phyloP scores from a whole-genome alignment of 1,140 invertebrate species.

The Ericerus pela region DNA sequence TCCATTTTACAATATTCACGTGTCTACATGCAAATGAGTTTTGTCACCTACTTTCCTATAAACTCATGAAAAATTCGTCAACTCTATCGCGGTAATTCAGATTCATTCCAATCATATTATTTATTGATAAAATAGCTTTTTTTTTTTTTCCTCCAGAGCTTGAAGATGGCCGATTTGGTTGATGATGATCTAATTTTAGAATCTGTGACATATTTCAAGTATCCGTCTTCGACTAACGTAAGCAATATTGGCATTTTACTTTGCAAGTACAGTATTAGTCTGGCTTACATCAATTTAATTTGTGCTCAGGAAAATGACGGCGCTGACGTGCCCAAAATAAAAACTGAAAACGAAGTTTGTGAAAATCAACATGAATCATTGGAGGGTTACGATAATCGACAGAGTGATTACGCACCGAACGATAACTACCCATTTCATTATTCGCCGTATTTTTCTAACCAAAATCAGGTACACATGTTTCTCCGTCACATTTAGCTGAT shows the following conservation, averaged over 20 bases:
- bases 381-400: not conserved
- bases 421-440: conserved; percentile 7
- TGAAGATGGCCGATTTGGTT: not conserved
- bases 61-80: not conserved
- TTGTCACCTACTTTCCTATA: not conserved
- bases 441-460: conserved; percentile 1
- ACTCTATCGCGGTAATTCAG: not conserved
- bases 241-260: not conserved
- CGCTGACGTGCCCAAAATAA: too few relatives aligned
- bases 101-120: not conserved
- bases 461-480: conserved; percentile 1
- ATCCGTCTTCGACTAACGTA: not conserved
- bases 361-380: not conserved
- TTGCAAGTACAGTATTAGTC: too few relatives aligned
- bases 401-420: not conserved
- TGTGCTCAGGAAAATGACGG: too few relatives aligned
- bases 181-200: conserved; percentile 4
- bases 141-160: too few relatives aligned
- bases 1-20: not conserved
- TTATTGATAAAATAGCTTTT: not conserved
- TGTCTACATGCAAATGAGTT: not conserved
- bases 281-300: too few relatives aligned
- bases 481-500: not conserved
- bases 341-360: too few relatives aligned
- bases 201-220: conserved; percentile 7